Percentiles rank a stretch among this genome's conserved stretches.
These are phyloP conservation scores for Drosophila kuntzei DNA, from an alignment of 2,888 invertebrate species.

Conservation along the genomic window DNA sequence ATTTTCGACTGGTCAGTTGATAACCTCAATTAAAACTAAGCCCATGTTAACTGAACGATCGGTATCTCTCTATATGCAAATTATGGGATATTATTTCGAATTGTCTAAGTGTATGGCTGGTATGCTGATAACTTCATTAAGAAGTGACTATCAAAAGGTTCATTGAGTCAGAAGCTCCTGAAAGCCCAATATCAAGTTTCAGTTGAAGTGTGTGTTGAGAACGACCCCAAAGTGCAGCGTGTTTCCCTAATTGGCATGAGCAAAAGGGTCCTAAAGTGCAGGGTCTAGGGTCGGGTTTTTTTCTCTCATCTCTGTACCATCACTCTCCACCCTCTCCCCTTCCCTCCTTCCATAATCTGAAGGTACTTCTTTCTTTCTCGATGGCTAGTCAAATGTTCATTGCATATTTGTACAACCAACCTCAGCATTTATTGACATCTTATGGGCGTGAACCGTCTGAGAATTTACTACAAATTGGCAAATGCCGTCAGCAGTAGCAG, in stretches of 20 bases:
- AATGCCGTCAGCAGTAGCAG: conserved; percentile 34
- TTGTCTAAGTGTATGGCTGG: conserved; percentile 19
- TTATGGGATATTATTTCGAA: too few relatives aligned
- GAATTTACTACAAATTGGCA: conserved; percentile 81
- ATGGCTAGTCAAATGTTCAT: conserved; percentile 62
- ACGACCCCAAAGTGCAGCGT: conserved; percentile 51
- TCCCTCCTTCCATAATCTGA: conserved; percentile 21
- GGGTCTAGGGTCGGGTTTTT: conserved; percentile 15
- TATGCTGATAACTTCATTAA: conserved; percentile 68
- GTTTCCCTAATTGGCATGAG: conserved; percentile 63
- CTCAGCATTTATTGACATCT: conserved; percentile 76
- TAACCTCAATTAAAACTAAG: too few relatives aligned
- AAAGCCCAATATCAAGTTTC: neutral
- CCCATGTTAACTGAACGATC: too few relatives aligned
- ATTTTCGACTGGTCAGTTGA: too few relatives aligned
- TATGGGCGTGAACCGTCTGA: conserved; percentile 65
- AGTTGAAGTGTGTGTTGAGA: conserved; percentile 3
- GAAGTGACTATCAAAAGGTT: conserved; percentile 26
- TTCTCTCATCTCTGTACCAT: conserved; percentile 18
- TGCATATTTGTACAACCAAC: conserved; percentile 44
- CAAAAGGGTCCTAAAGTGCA: conserved; percentile 42
- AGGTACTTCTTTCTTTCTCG: conserved; percentile 25
- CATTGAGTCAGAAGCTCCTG: neutral
- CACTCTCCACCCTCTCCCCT: neutral
- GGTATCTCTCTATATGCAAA: too few relatives aligned